These are phyloP conservation scores for Sesamia nonagrioides DNA, from an alignment of 1,140 invertebrate genomes.

Conservation along the genomic window DNA sequence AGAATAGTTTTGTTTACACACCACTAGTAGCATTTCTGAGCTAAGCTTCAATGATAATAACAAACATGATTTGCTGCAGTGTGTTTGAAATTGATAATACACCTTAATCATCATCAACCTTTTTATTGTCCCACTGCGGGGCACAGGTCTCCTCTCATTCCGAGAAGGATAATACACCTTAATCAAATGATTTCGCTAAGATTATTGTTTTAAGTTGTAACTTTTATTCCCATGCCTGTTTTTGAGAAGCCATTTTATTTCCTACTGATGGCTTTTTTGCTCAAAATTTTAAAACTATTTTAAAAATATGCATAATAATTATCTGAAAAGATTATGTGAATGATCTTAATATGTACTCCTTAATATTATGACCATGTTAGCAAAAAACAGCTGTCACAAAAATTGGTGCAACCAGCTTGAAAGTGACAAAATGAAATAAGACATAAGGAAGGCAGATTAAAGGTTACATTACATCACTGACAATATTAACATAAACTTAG, in stretches of 20 bases:
- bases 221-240: no score
- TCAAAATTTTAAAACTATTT: no score
- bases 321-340: neutral
- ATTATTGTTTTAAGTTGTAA: no score
- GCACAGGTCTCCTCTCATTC: no score
- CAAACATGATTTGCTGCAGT: neutral
- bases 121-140: no score
- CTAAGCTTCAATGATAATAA: neutral
- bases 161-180: neutral
- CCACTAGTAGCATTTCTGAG: neutral
- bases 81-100: neutral
- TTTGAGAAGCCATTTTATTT: no score
- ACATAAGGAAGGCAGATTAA: slow-evolving; percentile 27
- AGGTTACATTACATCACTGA: slow-evolving; percentile 46
- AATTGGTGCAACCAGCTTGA: slow-evolving; percentile 34
- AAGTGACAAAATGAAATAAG: slow-evolving; percentile 24
- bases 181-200: no score
- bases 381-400: slow-evolving; percentile 6
- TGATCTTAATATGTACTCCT: neutral
- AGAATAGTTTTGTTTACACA: slow-evolving; percentile 41
- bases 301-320: neutral
- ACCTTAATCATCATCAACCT: no score
- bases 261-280: no score
- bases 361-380: slow-evolving; percentile 1
- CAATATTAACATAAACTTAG: slow-evolving; percentile 26